Base-by-base conservation (phyloP, 2,113 vertebrate species). In the Tychaedon coryphoeus region DNA sequence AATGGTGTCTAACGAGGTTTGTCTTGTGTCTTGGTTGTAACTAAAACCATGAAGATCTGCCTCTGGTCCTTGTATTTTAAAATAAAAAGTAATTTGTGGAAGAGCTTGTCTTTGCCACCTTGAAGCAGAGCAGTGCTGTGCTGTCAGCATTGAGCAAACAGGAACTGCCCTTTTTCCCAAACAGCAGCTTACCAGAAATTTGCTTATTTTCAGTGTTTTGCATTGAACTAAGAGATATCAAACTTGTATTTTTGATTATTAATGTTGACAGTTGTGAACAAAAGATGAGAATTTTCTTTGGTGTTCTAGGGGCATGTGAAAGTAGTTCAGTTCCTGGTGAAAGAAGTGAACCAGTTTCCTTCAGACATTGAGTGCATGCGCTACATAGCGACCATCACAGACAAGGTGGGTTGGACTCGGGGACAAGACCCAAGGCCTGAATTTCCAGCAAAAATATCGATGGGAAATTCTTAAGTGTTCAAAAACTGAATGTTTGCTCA, bases 301-400 rank as follows among this genome's bases (percentile, higher is more conserved):
- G 38, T 96, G 1, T 96, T 95, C 47, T 64, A 99, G 99, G 99
- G 99, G 79, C 99, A 99, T 34, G 99, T 99, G 90, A 99, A 99
- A 97, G 99, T 99, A 78, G 99, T 99, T 96, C 99, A 99, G 90
- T 99, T 99, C 98, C 98, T 99, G 97, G 99, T 99, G 86, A 99
- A 99, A 95, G 99, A 99, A 95, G 99, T 99, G 60, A 99, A 99
- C 96, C 99, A 99, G 91, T 99, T 99, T 94, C 99, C 99, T 71
- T 99, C 99, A 57, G 99, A 99, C 95, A 99, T 99, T 48, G 99
- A 99, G 95, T 99, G 99, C 97, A 99, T 99, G 99, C 98, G 99
- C 98, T 99, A 99, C 92, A 99, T 99, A 84, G 99, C 99, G 10
- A 99, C 99, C 12, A 99, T 99, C 91, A 99, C 99, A 16, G 99